Conservation (phyloP, 1,140 invertebrate species). For the Sogatella furcifera region DNA sequence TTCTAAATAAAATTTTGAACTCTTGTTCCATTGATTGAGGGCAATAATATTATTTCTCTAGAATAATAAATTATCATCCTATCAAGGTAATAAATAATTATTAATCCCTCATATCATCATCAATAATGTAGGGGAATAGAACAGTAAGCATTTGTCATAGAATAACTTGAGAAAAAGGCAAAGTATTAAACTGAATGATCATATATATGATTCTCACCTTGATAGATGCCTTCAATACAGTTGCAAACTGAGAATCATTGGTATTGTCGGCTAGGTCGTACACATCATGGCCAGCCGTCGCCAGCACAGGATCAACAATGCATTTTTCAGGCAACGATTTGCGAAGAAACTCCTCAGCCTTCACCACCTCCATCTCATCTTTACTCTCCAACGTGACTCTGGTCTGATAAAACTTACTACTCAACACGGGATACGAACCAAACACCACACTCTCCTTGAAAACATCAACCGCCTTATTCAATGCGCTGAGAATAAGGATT, state of each 20-base stretch:
- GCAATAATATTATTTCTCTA: too few species aligned
- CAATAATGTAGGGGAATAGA: too few species aligned
- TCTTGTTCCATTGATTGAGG: too few species aligned
- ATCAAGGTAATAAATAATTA: too few species aligned
- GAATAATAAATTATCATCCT: too few species aligned
- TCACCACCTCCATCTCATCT: constrained; percentile 23
- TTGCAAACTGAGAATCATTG: background rate
- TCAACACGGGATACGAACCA: constrained; percentile 55
- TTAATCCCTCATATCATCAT: too few species aligned
- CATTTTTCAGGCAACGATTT: constrained; percentile 19
- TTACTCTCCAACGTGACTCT: constrained; percentile 38
- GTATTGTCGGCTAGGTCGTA: background rate
- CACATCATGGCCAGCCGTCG: constrained; percentile 1
- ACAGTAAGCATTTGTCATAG: too few species aligned
- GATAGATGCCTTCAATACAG: constrained; percentile 20
- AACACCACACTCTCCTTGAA: constrained; percentile 44
- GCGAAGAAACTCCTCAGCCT: constrained; percentile 30
- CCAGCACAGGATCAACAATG: constrained; percentile 6
- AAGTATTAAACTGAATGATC: too few species aligned
- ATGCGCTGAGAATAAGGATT: constrained; percentile 38
- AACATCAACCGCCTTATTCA: constrained; percentile 40
- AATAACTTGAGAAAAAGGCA: too few species aligned
- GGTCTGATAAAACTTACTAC: constrained; percentile 33
- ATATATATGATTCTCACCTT: constrained; percentile 18
- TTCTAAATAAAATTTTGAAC: too few species aligned